A percentile compares a stretch with the other conserved stretches of the same genome.
phyloP scores from a whole-genome alignment of 2,888 invertebrate species.

The Dolichomitus sp. region DNA sequence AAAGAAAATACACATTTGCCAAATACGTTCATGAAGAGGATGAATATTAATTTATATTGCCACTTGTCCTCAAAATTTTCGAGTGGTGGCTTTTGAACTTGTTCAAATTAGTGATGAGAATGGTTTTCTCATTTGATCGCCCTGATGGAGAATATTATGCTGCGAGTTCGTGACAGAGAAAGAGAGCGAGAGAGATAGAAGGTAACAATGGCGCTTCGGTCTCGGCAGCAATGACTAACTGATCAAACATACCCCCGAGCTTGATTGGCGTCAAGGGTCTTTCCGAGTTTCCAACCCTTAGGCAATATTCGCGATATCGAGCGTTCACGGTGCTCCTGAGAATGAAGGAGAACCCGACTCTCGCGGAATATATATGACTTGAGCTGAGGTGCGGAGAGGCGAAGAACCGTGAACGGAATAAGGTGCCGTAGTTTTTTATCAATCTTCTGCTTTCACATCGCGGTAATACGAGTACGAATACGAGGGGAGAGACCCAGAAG shows the following conservation, averaged over 20 bases:
- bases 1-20: background rate
- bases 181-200: slow-evolving; percentile 25
- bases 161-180: slow-evolving; percentile 1
- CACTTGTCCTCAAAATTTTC: slow-evolving; percentile 14
- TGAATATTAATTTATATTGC: slow-evolving; percentile 42
- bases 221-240: slow-evolving; percentile 77
- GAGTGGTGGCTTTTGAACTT: slow-evolving; percentile 30
- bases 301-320: slow-evolving; percentile 76
- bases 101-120: slow-evolving; percentile 37
- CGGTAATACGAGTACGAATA: slow-evolving; percentile 23
- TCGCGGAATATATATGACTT: slow-evolving; percentile 10
- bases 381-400: slow-evolving; percentile 2
- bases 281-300: slow-evolving; percentile 73
- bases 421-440: slow-evolving; percentile 19
- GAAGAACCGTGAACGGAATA: slow-evolving; percentile 33
- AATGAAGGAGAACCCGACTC: slow-evolving; percentile 5
- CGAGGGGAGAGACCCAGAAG: background rate
- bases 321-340: background rate
- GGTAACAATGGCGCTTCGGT: slow-evolving; percentile 60
- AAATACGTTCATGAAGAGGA: slow-evolving; percentile 6
- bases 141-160: slow-evolving; percentile 47
- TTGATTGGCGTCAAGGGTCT: slow-evolving; percentile 75
- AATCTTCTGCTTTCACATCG: slow-evolving; percentile 14
- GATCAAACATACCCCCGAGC: slow-evolving; percentile 78
- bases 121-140: slow-evolving; percentile 56